phyloP scores from a whole-genome alignment of 1,140 invertebrate genomes.

The Leptinotarsa lineolata region DNA sequence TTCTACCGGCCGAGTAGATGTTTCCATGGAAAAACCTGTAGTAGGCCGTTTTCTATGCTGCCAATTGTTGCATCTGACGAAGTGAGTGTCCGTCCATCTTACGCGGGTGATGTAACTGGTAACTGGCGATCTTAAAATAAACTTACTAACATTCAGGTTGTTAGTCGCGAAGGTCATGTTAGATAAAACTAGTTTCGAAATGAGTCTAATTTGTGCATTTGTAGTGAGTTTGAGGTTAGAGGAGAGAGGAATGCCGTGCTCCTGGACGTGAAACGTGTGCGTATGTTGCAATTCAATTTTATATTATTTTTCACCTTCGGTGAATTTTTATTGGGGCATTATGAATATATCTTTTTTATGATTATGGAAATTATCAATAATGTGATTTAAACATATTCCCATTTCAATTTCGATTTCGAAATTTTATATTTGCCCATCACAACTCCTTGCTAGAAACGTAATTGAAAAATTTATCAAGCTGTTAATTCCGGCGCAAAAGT shows the following conservation, averaged over 20 bases:
- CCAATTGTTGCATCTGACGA: conserved; percentile 9
- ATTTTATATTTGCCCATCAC: too few species aligned
- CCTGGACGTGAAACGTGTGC: neutral
- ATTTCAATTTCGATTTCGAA: too few species aligned
- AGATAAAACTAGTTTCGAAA: conserved; percentile 20
- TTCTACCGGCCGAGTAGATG: conserved; percentile 7
- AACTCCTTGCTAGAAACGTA: too few species aligned
- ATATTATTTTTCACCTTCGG: neutral
- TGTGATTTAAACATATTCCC: too few species aligned
- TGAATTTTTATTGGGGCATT: neutral
- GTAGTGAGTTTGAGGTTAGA: conserved; percentile 9
- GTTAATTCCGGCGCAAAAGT: too few species aligned
- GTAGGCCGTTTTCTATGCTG: conserved; percentile 13
- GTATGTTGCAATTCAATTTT: neutral
- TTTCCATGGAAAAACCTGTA: conserved; percentile 12
- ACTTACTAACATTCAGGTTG: conserved; percentile 17
- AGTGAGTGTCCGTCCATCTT: neutral
- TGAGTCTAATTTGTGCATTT: conserved; percentile 20
- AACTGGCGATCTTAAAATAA: conserved; percentile 17
- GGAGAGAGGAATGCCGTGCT: neutral
- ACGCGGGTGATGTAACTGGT: conserved; percentile 19
- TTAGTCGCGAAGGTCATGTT: conserved; percentile 17
- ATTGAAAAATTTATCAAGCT: too few species aligned
- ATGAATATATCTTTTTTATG: neutral
- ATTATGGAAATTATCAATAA: too few species aligned